Conservation (phyloP, 2,797 vertebrate genomes). For the Acrossocheilus fasciatus region DNA sequence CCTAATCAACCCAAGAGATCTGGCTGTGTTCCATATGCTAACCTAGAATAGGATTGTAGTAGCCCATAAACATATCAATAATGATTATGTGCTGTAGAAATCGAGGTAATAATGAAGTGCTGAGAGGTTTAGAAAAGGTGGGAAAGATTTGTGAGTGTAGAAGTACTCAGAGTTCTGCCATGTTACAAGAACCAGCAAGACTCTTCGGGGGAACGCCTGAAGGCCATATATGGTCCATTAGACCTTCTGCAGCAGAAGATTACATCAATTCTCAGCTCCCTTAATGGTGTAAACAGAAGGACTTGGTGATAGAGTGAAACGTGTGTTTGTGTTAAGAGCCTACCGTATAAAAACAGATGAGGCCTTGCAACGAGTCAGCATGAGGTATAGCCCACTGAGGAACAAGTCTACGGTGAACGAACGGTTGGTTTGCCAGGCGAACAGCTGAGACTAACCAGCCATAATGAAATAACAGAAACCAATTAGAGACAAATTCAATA, state of each 20-base stretch:
- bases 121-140: not conserved
- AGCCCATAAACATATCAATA: not conserved
- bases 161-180: not conserved
- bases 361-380: conserved; percentile 51
- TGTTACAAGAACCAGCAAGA: conserved; percentile 34
- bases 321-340: conserved; percentile 45
- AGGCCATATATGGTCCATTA: conserved; percentile 45
- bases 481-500: conserved; percentile 60
- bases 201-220: conserved; percentile 8
- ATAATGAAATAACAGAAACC: conserved; percentile 71
- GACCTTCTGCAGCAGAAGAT: conserved; percentile 38
- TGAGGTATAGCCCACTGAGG: conserved; percentile 44
- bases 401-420: conserved; percentile 33
- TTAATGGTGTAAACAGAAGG: conserved; percentile 46
- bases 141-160: not conserved
- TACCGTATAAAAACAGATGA: conserved; percentile 47
- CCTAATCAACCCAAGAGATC: conserved; percentile 23
- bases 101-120: conserved; percentile 7
- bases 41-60: not conserved
- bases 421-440: conserved; percentile 73
- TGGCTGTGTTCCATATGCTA: not conserved
- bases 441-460: conserved; percentile 75
- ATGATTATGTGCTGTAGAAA: not conserved
- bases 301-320: conserved; percentile 35
- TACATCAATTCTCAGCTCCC: conserved; percentile 47